Evolutionary conservation across 2,888 invertebrate genomes (phyloP).

Genomic region (Ophion obscuratus): DNA sequence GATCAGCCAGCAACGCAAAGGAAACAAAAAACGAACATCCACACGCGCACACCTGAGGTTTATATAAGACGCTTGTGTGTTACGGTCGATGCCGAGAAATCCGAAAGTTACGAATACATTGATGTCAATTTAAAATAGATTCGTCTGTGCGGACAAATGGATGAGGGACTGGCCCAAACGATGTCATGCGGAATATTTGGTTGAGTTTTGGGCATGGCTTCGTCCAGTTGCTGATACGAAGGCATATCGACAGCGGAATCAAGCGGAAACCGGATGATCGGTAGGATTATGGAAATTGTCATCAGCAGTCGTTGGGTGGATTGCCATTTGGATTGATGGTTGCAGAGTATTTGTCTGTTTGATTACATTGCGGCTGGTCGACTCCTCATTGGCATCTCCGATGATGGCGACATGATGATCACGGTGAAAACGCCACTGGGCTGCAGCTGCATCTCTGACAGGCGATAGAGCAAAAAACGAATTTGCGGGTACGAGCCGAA

Average conservation of each 20-base stretch:
- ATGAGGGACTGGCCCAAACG: not conserved
- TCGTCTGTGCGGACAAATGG: not conserved
- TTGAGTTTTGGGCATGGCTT: too few species aligned
- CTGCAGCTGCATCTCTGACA: constrained; percentile 31
- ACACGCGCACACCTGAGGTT: not conserved
- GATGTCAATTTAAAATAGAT: constrained; percentile 6
- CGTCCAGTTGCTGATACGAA: too few species aligned
- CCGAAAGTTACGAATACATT: constrained; percentile 17
- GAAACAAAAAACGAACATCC: not conserved
- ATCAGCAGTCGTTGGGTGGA: not conserved
- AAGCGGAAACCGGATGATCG: not conserved
- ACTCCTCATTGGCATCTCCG: not conserved
- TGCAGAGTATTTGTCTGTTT: not conserved
- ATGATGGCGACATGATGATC: not conserved
- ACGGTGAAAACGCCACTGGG: constrained; percentile 2
- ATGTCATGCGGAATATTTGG: not conserved
- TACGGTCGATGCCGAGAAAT: constrained; percentile 16
- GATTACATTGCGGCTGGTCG: not conserved
- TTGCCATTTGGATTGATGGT: too few species aligned
- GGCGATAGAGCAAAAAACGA: constrained; percentile 25
- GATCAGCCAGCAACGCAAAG: constrained; percentile 34
- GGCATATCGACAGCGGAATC: too few species aligned
- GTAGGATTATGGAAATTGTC: not conserved
- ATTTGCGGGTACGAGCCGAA: constrained; percentile 10
- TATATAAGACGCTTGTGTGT: not conserved